Conservation (phyloP, 1,140 invertebrate genomes). For the Cotesia typhae region DNA sequence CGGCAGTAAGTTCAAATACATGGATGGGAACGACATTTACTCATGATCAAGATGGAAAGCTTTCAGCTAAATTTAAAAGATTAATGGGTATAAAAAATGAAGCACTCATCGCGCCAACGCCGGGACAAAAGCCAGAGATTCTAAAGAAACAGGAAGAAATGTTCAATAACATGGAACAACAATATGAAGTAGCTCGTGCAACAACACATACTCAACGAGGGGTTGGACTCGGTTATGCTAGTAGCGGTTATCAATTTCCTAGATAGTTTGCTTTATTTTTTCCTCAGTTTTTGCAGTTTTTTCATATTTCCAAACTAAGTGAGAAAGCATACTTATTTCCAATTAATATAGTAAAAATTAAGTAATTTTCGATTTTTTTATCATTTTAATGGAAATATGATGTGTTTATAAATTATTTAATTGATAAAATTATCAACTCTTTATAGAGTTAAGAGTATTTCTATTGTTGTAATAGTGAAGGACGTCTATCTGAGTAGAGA, state of each 20-base stretch:
- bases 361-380: neutral
- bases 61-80: conserved; percentile 93
- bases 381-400: no score
- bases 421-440: no score
- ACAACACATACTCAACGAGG: conserved; percentile 94
- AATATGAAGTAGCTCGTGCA: conserved; percentile 92
- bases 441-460: no score
- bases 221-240: conserved; percentile 84
- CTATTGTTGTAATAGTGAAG: no score
- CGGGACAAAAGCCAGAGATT: conserved; percentile 67
- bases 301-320: neutral
- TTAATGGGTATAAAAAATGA: conserved; percentile 92
- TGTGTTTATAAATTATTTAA: no score
- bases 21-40: conserved; percentile 88
- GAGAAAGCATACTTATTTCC: no score
- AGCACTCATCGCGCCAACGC: conserved; percentile 51
- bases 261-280: conserved; percentile 51
- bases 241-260: conserved; percentile 62
- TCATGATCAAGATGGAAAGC: conserved; percentile 88
- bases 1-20: conserved; percentile 65
- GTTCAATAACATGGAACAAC: conserved; percentile 90
- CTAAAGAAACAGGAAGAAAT: conserved; percentile 89
- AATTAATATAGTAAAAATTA: conserved; percentile 16
- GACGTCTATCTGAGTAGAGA: no score
- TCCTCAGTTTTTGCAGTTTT: neutral